These are phyloP conservation scores for Gadus macrocephalus DNA, from an alignment of 2,113 vertebrate genomes.

Conservation along the genomic window DNA sequence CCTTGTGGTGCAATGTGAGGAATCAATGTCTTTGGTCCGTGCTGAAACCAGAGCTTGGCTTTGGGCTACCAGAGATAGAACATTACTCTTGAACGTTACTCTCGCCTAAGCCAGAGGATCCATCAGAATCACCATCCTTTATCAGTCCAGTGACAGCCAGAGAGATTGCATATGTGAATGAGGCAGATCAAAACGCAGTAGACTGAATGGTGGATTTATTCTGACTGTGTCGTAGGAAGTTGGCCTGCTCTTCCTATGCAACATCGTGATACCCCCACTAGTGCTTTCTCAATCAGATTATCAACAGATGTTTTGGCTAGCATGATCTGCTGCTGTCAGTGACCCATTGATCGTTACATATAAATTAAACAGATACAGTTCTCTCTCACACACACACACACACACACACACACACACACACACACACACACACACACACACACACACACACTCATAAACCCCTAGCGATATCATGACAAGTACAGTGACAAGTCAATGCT, in stretches of 20 bases:
- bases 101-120: constrained; percentile 7
- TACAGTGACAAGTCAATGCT: constrained; percentile 48
- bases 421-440: constrained; percentile 1
- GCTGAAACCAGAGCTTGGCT: not conserved
- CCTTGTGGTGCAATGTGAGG: constrained; percentile 48
- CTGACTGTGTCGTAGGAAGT: constrained; percentile 23
- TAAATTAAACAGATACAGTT: not conserved
- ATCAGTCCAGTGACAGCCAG: constrained; percentile 29
- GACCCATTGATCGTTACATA: constrained; percentile 20
- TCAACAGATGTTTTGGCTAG: constrained; percentile 52
- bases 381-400: too few relatives aligned
- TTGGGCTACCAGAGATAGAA: constrained; percentile 5
- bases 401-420: not conserved
- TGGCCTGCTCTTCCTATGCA: constrained; percentile 23
- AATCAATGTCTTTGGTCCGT: constrained; percentile 10
- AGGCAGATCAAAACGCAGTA: constrained; percentile 39
- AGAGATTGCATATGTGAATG: constrained; percentile 42
- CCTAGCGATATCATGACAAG: constrained; percentile 1
- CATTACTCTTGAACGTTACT: not conserved
- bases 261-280: constrained; percentile 41
- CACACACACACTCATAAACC: not conserved
- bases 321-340: constrained; percentile 31
- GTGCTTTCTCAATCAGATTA: constrained; percentile 38
- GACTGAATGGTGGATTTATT: constrained; percentile 35
- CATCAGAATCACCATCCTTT: constrained; percentile 14